Percentiles rank a stretch among this genome's conserved stretches.
Evolutionary conservation across 2,888 invertebrate species (phyloP).

Genomic region (Cryptus armator): DNA sequence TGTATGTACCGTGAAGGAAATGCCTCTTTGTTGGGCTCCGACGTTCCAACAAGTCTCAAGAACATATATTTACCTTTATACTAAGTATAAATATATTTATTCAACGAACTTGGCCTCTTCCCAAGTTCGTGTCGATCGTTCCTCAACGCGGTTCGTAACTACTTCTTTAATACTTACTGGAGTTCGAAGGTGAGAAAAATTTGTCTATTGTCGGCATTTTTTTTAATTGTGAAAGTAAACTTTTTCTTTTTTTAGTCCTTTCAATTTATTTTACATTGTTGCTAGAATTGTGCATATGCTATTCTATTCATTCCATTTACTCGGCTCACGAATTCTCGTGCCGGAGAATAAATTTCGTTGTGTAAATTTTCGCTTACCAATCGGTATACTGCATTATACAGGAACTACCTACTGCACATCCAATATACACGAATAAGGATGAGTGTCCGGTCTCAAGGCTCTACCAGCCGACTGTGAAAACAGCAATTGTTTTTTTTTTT

Average conservation of each 20-base stretch:
- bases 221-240: neutral
- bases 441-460: slow-evolving; percentile 56
- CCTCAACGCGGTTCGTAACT: slow-evolving; percentile 6
- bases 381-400: slow-evolving; percentile 50
- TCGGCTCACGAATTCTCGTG: slow-evolving; percentile 62
- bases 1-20: slow-evolving; percentile 31
- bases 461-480: slow-evolving; percentile 63
- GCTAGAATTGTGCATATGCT: neutral
- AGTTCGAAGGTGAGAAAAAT: slow-evolving; percentile 35
- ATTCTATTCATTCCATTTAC: slow-evolving; percentile 32
- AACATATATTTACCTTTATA: slow-evolving; percentile 33
- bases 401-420: slow-evolving; percentile 6
- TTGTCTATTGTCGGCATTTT: slow-evolving; percentile 29
- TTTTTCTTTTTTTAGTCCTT: slow-evolving; percentile 7
- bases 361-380: slow-evolving; percentile 22
- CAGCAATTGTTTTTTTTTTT: slow-evolving; percentile 20
- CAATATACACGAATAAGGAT: slow-evolving; percentile 58
- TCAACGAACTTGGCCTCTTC: slow-evolving; percentile 15
- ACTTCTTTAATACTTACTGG: slow-evolving; percentile 19
- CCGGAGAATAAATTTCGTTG: slow-evolving; percentile 60
- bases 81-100: slow-evolving; percentile 2
- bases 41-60: neutral
- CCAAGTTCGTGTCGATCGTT: slow-evolving; percentile 38
- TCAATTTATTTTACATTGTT: neutral
- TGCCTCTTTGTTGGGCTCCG: slow-evolving; percentile 55